phyloP scores from a whole-genome alignment of 2,888 invertebrate genomes.

The Orthosia gracilis region DNA sequence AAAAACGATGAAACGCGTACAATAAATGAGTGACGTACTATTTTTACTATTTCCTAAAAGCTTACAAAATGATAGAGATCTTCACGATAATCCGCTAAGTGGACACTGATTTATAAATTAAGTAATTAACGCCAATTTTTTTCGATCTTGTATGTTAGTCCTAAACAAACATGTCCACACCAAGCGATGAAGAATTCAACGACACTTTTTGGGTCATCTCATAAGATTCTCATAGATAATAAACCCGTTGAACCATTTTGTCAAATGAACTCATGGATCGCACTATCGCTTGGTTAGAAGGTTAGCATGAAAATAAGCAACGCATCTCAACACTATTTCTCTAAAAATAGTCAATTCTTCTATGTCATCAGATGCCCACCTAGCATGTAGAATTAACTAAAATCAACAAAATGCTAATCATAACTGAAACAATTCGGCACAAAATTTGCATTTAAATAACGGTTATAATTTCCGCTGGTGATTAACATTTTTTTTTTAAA shows the following conservation, averaged over 20 bases:
- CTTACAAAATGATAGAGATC: constrained; percentile 81
- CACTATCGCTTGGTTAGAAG: constrained; percentile 27
- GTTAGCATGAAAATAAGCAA: constrained; percentile 42
- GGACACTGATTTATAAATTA: constrained; percentile 71
- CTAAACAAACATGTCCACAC: constrained; percentile 34
- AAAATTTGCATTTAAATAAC: constrained; percentile 55
- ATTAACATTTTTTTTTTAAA: constrained; percentile 74
- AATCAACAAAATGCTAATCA: constrained; percentile 78
- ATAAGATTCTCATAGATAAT: background rate
- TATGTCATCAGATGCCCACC: constrained; percentile 71
- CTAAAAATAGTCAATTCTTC: constrained; percentile 53
- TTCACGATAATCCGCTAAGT: constrained; percentile 83
- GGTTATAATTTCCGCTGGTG: constrained; percentile 68
- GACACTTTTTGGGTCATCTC: background rate
- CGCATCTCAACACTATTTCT: constrained; percentile 13
- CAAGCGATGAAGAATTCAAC: constrained; percentile 17
- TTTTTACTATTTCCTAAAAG: constrained; percentile 74
- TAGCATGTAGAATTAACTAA: constrained; percentile 77
- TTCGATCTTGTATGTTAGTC: constrained; percentile 16
- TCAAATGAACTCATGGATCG: constrained; percentile 14
- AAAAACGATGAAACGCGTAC: constrained; percentile 68
- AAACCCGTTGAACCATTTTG: constrained; percentile 13
- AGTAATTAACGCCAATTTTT: constrained; percentile 49
- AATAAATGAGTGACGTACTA: constrained; percentile 77
- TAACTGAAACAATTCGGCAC: constrained; percentile 69